These are phyloP conservation scores for Euphonia xanthogaster DNA, from an alignment of 2,797 vertebrate species.

Conservation along the genomic window DNA sequence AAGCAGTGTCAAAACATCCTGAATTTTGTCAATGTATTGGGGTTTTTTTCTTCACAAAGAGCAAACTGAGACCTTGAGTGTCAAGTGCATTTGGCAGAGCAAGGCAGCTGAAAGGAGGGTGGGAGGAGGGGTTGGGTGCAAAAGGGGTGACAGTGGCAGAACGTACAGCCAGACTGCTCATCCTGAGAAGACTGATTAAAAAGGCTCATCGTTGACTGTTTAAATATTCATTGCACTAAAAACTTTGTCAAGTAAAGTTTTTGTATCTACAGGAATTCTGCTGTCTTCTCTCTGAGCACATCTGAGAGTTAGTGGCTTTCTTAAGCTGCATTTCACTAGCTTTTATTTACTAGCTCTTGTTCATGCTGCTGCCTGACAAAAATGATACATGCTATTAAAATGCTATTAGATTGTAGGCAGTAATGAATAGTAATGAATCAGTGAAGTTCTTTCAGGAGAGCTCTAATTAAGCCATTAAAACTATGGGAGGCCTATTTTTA, in stretches of 20 bases:
- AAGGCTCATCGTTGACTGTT: neutral
- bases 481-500: neutral
- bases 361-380: neutral
- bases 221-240: neutral
- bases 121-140: neutral
- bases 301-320: neutral
- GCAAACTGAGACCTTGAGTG: neutral
- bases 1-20: neutral
- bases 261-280: neutral
- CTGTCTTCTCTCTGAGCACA: neutral
- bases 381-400: neutral
- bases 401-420: neutral
- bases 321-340: neutral
- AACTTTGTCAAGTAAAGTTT: neutral
- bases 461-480: neutral
- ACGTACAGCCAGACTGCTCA: neutral
- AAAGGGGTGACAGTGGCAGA: neutral
- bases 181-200: neutral
- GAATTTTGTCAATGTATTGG: accelerated
- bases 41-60: neutral
- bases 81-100: neutral
- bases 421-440: neutral
- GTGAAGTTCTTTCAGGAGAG: neutral
- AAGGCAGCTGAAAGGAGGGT: neutral
- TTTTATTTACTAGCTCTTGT: neutral